Evolutionary conservation across 2,888 invertebrate genomes (phyloP).

Genomic region (Volucella bombylans): DNA sequence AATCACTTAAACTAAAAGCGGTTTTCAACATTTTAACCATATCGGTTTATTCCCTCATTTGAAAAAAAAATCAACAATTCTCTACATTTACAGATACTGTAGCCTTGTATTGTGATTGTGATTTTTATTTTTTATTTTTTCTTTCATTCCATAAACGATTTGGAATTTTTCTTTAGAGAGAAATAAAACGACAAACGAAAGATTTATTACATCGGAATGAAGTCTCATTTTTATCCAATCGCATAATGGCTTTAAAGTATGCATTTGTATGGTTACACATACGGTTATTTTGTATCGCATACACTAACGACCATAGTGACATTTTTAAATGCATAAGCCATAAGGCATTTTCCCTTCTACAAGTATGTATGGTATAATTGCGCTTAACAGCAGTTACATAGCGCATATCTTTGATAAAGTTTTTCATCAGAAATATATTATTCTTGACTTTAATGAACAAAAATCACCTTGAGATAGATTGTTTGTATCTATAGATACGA

Average conservation of each 20-base stretch:
- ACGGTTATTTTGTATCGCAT: no score
- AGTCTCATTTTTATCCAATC: constrained; percentile 67
- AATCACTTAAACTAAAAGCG: constrained; percentile 65
- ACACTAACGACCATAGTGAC: constrained; percentile 32
- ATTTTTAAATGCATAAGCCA: constrained; percentile 51
- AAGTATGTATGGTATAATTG: constrained; percentile 12
- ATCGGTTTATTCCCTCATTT: constrained; percentile 59
- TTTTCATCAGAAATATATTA: constrained; percentile 26
- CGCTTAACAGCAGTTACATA: constrained; percentile 8
- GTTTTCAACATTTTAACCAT: constrained; percentile 69
- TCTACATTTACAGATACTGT: not conserved
- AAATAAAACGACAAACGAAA: constrained; percentile 52
- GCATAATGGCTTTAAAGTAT: constrained; percentile 40
- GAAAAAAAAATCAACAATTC: constrained; percentile 13
- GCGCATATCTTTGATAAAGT: constrained; percentile 25
- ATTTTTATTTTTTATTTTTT: constrained; percentile 19
- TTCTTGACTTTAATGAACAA: constrained; percentile 16
- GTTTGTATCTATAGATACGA: constrained; percentile 39
- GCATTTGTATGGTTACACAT: not conserved
- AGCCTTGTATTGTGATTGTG: constrained; percentile 50
- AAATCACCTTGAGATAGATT: constrained; percentile 28
- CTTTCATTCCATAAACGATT: constrained; percentile 58
- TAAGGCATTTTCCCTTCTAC: not conserved
- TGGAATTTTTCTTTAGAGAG: constrained; percentile 59
- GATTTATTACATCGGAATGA: constrained; percentile 70